Evolutionary conservation across 1,140 invertebrate genomes (phyloP), one percentile per base, ranked within the genome.

Genomic region (Apis mellifera): DNA sequence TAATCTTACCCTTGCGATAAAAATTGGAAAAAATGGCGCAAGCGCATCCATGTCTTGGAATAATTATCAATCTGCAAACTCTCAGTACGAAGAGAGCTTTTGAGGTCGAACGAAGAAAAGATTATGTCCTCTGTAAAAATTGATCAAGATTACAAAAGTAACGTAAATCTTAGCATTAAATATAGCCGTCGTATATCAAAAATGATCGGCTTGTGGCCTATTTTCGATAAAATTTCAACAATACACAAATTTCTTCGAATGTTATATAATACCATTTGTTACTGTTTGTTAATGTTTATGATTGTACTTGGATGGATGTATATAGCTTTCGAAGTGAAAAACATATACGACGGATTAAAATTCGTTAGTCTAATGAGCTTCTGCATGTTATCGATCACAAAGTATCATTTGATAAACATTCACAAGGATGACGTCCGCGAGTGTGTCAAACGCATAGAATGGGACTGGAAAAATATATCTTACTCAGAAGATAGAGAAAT

Each of bases 311-410:
- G 32, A 42, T 42, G 32, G 32, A 42, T 42, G 5, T 42, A 42
- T 2, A 42, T 42, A 42, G 32, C 32, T 42, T 42, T 91, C 7
- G 90, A 91, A 11, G 84, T 90, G 5, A 78, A 91, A 4, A 77
- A 92, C 50, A 72, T 59, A 0, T 84, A 87, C 48, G 64, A 86
- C 0, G 90, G 73, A 23, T 42, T 93, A 5, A 92, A 90, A 55
- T 76, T 92, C 0, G 85, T 86, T 1, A 92, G 92, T 7, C 89
- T 91, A 0, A 23, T 92, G 55, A 92, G 83, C 21, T 93, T 93
- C 74, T 88, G 88, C 50, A 8, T 89, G 8, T 92, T 92, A 90
- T 88, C 89, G 5, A 78, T 92, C 9, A 19, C 83, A 0, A 93
- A 93, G 32, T 92, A 93, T 12, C 86, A 69, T 9, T 90, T 71